Conservation (phyloP, 2,888 invertebrate genomes). For the Drosophila testacea region DNA sequence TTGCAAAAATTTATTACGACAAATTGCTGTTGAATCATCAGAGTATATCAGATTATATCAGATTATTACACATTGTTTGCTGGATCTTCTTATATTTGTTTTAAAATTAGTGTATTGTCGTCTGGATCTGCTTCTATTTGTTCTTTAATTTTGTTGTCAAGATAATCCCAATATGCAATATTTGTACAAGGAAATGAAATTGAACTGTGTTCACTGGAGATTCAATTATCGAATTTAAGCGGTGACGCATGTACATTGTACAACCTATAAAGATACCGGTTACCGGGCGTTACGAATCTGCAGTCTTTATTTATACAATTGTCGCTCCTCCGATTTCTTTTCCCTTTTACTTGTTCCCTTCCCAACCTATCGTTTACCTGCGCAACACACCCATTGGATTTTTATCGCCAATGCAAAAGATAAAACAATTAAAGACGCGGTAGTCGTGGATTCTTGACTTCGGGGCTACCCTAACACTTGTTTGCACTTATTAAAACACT, state of each 20-base stretch:
- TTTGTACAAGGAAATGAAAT: conserved; percentile 16
- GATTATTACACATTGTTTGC: too few relatives aligned
- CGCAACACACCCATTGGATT: conserved; percentile 1
- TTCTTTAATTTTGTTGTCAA: not conserved
- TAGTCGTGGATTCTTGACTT: not conserved
- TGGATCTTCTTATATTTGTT: too few relatives aligned
- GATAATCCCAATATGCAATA: conserved; percentile 1
- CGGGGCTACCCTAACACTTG: not conserved
- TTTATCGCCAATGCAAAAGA: conserved; percentile 4
- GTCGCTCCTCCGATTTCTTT: not conserved
- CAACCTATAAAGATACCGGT: conserved; percentile 12
- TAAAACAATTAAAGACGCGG: conserved; percentile 1
- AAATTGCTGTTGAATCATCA: not conserved
- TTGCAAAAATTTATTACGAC: not conserved
- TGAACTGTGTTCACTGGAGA: not conserved
- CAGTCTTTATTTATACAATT: not conserved
- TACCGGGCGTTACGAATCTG: conserved; percentile 4
- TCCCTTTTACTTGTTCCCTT: not conserved
- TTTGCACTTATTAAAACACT: not conserved
- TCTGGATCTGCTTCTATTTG: not conserved
- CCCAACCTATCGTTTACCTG: not conserved
- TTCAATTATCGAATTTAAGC: conserved; percentile 1
- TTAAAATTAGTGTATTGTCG: too few relatives aligned
- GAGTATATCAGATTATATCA: not conserved
- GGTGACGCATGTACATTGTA: not conserved